Percentiles rank a stretch among this genome's conserved stretches.
phyloP scores from a whole-genome alignment of 2,797 vertebrate genomes.

The Amazonetta brasiliensis region DNA sequence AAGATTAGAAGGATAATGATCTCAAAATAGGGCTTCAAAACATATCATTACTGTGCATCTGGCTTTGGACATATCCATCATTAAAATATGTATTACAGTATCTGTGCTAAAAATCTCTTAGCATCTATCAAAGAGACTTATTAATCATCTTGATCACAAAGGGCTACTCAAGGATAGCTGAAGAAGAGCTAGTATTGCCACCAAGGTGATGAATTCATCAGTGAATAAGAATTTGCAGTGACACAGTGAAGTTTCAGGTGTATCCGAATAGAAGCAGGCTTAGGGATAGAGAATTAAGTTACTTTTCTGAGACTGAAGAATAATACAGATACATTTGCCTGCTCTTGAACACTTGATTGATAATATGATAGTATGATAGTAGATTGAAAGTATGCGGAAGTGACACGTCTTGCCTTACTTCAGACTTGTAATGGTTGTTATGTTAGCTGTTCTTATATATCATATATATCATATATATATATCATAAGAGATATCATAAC shows the following conservation, averaged over 20 bases:
- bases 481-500: background rate
- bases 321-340: background rate
- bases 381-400: background rate
- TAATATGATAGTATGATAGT: too few relatives aligned
- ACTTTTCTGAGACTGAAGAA: background rate
- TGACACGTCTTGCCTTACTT: background rate
- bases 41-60: conserved; percentile 35
- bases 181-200: conserved; percentile 4
- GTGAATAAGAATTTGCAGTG: background rate
- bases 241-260: background rate
- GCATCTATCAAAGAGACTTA: conserved; percentile 58
- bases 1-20: conserved; percentile 62
- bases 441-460: background rate
- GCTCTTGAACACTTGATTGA: background rate
- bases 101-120: conserved; percentile 36
- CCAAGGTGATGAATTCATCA: conserved; percentile 29
- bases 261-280: background rate
- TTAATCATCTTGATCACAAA: conserved; percentile 59
- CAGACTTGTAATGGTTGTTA: background rate
- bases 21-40: conserved; percentile 56
- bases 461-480: too few relatives aligned
- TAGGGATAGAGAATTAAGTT: background rate
- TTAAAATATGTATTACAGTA: conserved; percentile 41
- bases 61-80: conserved; percentile 37
- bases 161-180: conserved; percentile 47